Percentiles rank a stretch among this genome's conserved stretches.
phyloP scores from a whole-genome alignment of 2,888 invertebrate species.

The Diachrysia chrysitis region DNA sequence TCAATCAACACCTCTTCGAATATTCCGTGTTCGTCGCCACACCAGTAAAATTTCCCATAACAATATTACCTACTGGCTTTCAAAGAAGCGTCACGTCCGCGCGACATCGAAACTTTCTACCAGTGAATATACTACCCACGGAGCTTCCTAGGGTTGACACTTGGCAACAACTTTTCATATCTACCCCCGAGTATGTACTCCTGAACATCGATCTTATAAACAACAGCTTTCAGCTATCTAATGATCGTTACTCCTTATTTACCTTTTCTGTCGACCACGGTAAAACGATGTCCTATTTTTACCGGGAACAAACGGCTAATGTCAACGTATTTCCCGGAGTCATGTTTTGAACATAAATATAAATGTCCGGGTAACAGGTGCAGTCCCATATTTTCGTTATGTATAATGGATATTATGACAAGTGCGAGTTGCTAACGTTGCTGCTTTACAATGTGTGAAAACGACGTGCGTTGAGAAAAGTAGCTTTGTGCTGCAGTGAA shows the following conservation, averaged over 20 bases:
- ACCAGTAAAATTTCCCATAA: conserved; percentile 50
- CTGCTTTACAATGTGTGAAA: conserved; percentile 18
- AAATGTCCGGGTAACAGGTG: conserved; percentile 43
- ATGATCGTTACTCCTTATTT: background rate
- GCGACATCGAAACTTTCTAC: conserved; percentile 50
- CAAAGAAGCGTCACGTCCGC: conserved; percentile 52
- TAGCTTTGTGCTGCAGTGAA: background rate
- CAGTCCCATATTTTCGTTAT: conserved; percentile 41
- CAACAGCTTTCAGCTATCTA: background rate
- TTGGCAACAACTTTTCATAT: conserved; percentile 19
- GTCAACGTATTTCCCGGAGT: conserved; percentile 17
- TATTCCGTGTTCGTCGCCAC: conserved; percentile 38
- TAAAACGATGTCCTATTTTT: conserved; percentile 28
- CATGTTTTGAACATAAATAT: conserved; percentile 37
- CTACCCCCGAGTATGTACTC: background rate
- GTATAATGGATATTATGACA: conserved; percentile 32
- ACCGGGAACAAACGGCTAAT: conserved; percentile 24
- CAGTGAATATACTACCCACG: conserved; percentile 42
- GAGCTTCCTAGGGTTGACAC: conserved; percentile 43
- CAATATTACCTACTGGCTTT: conserved; percentile 50
- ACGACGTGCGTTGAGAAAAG: conserved; percentile 11
- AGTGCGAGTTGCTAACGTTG: conserved; percentile 14
- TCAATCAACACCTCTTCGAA: conserved; percentile 45
- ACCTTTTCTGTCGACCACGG: background rate
- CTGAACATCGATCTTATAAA: background rate